Evolutionary conservation across 2,797 vertebrate species (phyloP).

Genomic region (Allochrocebus solatus): DNA sequence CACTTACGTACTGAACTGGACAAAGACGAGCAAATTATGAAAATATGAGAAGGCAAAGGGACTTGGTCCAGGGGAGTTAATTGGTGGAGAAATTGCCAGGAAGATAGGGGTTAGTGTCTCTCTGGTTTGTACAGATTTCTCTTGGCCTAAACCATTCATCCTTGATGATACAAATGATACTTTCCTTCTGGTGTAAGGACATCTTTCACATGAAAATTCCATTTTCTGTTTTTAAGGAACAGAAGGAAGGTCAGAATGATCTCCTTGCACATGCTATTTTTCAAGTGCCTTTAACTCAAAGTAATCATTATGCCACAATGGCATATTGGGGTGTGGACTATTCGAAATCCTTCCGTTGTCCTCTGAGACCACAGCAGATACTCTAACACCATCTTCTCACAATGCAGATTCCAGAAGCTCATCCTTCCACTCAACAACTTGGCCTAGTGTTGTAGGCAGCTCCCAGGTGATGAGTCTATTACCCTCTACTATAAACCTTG

Average conservation of each 20-base stretch:
- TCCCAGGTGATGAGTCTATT: too few relatives aligned
- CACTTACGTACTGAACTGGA: neutral
- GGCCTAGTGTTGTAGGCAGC: fast-evolving
- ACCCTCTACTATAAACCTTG: neutral
- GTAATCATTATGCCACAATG: neutral
- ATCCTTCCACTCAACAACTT: neutral
- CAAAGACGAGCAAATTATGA: neutral
- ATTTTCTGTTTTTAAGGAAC: neutral
- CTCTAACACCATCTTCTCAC: neutral
- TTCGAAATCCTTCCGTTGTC: neutral
- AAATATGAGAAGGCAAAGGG: neutral
- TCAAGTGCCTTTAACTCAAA: neutral
- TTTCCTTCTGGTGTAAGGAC: neutral
- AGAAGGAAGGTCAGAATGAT: neutral
- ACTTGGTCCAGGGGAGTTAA: too few relatives aligned
- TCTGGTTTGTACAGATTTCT: neutral
- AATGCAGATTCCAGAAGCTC: neutral
- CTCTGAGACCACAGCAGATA: neutral
- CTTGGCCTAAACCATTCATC: neutral
- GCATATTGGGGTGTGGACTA: neutral
- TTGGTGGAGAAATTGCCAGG: neutral
- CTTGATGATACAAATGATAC: neutral
- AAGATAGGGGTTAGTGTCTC: neutral
- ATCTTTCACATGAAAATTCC: neutral
- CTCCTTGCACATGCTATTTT: neutral